phyloP scores from a whole-genome alignment of 2,113 vertebrate species.

The Agapornis roseicollis region DNA sequence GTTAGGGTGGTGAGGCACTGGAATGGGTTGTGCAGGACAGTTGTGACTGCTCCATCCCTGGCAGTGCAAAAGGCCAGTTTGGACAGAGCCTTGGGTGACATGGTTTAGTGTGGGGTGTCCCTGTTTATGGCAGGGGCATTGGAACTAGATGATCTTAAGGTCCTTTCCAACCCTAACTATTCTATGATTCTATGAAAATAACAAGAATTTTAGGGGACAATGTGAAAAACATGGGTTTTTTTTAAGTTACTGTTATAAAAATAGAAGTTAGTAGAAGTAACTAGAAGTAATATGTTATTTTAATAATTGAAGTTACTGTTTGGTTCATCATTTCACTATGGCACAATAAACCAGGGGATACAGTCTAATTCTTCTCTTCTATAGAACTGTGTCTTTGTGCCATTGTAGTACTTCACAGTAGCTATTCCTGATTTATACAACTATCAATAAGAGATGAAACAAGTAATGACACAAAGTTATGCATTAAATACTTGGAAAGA shows the following conservation, averaged over 20 bases:
- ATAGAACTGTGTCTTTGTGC: background rate
- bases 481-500: background rate
- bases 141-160: too few species aligned
- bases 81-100: too few species aligned
- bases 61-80: too few species aligned
- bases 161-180: too few species aligned
- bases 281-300: too few species aligned
- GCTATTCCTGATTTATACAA: background rate
- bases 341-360: background rate
- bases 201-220: background rate
- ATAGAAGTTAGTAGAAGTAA: background rate
- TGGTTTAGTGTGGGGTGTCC: too few species aligned
- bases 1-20: too few species aligned
- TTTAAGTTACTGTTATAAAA: background rate
- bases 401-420: background rate
- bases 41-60: too few species aligned
- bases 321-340: background rate
- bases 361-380: background rate
- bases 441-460: background rate
- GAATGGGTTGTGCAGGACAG: too few species aligned
- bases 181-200: too few species aligned
- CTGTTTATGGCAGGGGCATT: too few species aligned
- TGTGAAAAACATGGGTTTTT: background rate
- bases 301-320: background rate
- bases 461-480: background rate